A percentile compares a stretch with the other conserved stretches of the same genome.
These are phyloP conservation scores for Cataglyphis albicans DNA, from an alignment of 2,888 invertebrate species.

Conservation along the genomic window DNA sequence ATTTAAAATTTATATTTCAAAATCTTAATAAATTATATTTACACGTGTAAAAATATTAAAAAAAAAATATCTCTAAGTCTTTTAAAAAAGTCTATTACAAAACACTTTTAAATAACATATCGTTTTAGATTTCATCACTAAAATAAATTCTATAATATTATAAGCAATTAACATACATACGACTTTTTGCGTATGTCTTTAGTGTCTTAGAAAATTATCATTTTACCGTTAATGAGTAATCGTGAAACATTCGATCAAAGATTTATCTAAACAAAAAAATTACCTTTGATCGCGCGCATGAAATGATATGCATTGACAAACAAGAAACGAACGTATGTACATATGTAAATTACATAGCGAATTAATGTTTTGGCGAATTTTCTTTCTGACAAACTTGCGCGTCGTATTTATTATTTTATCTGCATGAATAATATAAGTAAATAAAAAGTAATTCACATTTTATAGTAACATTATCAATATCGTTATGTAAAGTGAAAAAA, in stretches of 20 bases:
- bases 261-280: constrained; percentile 15
- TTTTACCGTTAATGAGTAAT: neutral
- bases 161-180: neutral
- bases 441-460: neutral
- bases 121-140: neutral
- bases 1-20: too few species aligned
- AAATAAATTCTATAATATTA: neutral
- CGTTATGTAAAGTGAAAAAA: neutral
- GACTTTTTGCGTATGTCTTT: neutral
- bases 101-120: neutral
- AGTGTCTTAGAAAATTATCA: neutral
- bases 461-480: neutral
- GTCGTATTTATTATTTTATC: neutral
- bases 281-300: neutral
- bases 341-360: neutral
- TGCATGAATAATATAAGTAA: neutral
- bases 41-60: neutral
- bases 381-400: neutral
- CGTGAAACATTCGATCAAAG: neutral
- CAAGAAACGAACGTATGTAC: neutral
- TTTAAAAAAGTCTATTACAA: neutral
- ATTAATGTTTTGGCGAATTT: neutral
- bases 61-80: neutral
- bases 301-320: neutral
- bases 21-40: neutral